phyloP scores from a whole-genome alignment of 1,140 invertebrate genomes.

The Anastatus disparis region DNA sequence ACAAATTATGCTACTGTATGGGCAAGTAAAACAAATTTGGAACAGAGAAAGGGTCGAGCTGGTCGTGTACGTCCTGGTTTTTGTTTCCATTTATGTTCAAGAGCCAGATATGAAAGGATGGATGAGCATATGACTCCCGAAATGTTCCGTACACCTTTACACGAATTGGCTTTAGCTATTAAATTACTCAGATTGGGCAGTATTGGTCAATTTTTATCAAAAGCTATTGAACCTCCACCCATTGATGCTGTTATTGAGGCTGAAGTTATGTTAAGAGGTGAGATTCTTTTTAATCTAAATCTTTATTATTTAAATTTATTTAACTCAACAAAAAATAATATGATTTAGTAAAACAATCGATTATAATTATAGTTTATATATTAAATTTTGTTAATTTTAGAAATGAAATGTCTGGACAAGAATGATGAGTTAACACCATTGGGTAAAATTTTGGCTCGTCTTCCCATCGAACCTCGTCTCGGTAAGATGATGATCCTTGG shows the following conservation, averaged over 20 bases:
- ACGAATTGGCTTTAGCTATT: conserved; percentile 87
- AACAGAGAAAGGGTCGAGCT: conserved; percentile 90
- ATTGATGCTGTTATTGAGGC: conserved; percentile 94
- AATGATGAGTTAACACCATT: conserved; percentile 89
- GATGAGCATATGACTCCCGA: conserved; percentile 94
- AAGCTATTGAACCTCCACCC: conserved; percentile 93
- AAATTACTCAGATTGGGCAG: conserved; percentile 88
- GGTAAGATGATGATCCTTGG: conserved; percentile 96
- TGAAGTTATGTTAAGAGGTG: conserved; percentile 75
- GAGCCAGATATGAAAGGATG: conserved; percentile 77
- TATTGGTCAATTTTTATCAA: conserved; percentile 92
- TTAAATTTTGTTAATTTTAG: conserved; percentile 62
- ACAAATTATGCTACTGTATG: conserved; percentile 94
- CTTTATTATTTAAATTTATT: background rate
- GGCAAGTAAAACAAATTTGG: conserved; percentile 91
- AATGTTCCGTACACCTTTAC: conserved; percentile 94
- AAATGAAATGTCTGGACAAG: conserved; percentile 88
- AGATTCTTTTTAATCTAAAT: background rate
- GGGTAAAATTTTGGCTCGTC: conserved; percentile 89
- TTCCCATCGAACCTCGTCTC: conserved; percentile 91
- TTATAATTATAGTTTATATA: too few relatives aligned
- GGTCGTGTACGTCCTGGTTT: conserved; percentile 88
- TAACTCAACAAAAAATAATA: too few relatives aligned
- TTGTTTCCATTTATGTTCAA: conserved; percentile 89
- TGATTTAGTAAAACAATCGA: too few relatives aligned